phyloP scores from a whole-genome alignment of 1,140 invertebrate species.

The Cecropterus lyciades region DNA sequence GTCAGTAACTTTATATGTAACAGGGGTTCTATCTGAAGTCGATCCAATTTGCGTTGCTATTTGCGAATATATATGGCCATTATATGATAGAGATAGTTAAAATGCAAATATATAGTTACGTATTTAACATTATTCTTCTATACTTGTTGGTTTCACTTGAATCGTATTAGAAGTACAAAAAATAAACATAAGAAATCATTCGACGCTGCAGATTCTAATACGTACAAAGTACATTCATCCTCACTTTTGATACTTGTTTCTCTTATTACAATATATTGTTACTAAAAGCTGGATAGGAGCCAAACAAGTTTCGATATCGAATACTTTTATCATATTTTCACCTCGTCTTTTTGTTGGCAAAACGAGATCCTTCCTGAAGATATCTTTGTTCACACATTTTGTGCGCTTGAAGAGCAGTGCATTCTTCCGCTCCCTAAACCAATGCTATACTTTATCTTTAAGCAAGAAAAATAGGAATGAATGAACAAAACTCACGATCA shows the following conservation, averaged over 20 bases:
- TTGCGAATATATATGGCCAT: too few relatives aligned
- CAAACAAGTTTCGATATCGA: slow-evolving; percentile 19
- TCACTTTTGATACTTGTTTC: background rate
- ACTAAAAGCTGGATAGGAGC: slow-evolving; percentile 2
- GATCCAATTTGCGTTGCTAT: too few relatives aligned
- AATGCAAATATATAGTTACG: too few relatives aligned
- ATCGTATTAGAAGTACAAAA: too few relatives aligned
- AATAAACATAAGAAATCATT: too few relatives aligned
- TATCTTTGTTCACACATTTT: slow-evolving; percentile 23
- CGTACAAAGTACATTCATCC: background rate
- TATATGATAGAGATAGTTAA: too few relatives aligned
- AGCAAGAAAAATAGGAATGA: slow-evolving; percentile 18
- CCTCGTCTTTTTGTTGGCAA: slow-evolving; percentile 15
- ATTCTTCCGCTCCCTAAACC: slow-evolving; percentile 27
- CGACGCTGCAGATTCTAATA: background rate
- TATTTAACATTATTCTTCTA: too few relatives aligned
- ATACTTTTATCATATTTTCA: slow-evolving; percentile 22
- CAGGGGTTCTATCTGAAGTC: too few relatives aligned
- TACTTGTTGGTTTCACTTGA: too few relatives aligned
- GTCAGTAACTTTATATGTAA: too few relatives aligned
- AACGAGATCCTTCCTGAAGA: slow-evolving; percentile 20
- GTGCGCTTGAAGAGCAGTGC: slow-evolving; percentile 15
- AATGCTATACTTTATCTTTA: slow-evolving; percentile 19
- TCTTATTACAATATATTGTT: slow-evolving; percentile 13
- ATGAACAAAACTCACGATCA: slow-evolving; percentile 22